These are phyloP conservation scores for Corythucha ciliata DNA, from an alignment of 2,888 invertebrate genomes.

Conservation along the genomic window DNA sequence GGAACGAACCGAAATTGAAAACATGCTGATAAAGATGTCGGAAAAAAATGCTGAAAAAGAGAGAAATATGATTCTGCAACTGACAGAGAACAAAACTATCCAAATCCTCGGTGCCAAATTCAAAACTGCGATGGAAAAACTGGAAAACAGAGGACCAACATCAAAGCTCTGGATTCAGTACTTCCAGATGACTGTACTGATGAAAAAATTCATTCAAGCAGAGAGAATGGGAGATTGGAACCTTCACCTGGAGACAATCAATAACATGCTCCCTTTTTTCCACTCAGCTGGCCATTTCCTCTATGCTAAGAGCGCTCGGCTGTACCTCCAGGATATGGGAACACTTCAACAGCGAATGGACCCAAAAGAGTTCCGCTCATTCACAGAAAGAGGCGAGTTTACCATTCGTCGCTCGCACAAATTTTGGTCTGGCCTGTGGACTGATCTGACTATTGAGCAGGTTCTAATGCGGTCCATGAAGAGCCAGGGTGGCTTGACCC, in stretches of 20 bases:
- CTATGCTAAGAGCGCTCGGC: not conserved
- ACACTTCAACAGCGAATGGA: not conserved
- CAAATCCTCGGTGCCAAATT: no score
- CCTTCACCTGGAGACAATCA: not conserved
- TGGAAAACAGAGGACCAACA: slow-evolving; percentile 27
- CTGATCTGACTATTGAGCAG: slow-evolving; percentile 38
- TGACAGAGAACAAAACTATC: no score
- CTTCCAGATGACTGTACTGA: slow-evolving; percentile 36
- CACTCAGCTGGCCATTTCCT: not conserved
- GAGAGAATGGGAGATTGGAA: no score
- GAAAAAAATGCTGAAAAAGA: no score
- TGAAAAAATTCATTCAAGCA: no score
- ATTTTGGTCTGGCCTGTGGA: slow-evolving; percentile 23
- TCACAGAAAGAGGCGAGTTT: slow-evolving; percentile 19
- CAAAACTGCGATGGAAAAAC: no score
- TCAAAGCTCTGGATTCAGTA: slow-evolving; percentile 35
- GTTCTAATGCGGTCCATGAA: slow-evolving; percentile 37
- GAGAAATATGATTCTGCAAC: no score
- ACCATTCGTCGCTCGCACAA: slow-evolving; percentile 22
- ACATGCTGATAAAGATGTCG: no score
- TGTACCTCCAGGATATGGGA: slow-evolving; percentile 16
- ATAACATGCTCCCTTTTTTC: not conserved
- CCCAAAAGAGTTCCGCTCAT: not conserved
- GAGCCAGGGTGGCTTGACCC: slow-evolving; percentile 25
- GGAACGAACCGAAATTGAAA: no score